phyloP scores from a whole-genome alignment of 2,113 vertebrate species.

The Madoqua kirkii region DNA sequence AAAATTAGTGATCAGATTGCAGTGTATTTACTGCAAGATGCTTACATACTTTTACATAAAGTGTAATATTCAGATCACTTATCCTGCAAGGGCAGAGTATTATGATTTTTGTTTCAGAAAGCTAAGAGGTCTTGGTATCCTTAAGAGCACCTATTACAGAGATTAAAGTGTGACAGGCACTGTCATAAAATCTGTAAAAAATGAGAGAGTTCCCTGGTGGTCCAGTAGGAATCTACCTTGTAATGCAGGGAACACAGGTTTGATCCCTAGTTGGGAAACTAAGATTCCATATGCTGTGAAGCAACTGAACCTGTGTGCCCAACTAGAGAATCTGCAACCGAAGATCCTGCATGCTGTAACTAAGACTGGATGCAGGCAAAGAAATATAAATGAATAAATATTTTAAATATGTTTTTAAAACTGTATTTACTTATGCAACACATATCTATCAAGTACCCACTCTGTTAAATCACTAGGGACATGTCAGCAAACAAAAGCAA shows the following conservation, averaged over 20 bases:
- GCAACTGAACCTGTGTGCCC: not conserved
- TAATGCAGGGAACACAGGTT: not conserved
- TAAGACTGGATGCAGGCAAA: not conserved
- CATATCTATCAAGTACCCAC: not conserved
- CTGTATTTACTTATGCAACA: not conserved
- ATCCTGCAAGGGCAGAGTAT: not conserved
- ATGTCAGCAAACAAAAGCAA: not conserved
- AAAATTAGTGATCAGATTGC: not conserved
- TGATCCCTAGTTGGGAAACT: not conserved
- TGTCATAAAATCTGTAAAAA: not conserved
- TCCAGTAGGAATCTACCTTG: not conserved
- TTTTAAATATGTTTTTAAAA: not conserved
- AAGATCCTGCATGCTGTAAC: not conserved
- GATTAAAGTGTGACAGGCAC: not conserved
- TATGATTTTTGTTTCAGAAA: conserved; percentile 1
- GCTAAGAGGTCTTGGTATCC: not conserved
- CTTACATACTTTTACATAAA: not conserved
- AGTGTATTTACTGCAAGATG: not conserved
- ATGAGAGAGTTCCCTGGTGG: not conserved
- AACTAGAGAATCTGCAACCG: not conserved
- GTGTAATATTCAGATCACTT: not conserved
- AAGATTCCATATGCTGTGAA: not conserved
- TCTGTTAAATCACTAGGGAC: not conserved
- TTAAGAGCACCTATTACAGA: not conserved
- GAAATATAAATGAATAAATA: not conserved